Evolutionary conservation across 1,140 invertebrate species (phyloP), one percentile per base, ranked within the genome.

Genomic region (Zaprionus nigranus): DNA sequence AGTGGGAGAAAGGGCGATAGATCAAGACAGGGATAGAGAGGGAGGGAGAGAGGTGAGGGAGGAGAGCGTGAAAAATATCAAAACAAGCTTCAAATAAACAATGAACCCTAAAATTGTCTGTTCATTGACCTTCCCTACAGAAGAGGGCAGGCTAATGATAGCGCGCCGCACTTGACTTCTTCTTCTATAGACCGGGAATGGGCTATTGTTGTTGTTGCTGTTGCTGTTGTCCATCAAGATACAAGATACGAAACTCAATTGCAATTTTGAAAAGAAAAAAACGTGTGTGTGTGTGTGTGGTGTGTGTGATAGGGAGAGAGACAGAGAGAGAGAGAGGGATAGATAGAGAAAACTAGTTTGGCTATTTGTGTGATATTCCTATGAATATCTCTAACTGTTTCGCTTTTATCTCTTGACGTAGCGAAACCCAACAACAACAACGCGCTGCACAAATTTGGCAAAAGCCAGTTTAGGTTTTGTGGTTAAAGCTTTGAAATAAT

Each of bases 51-150:
- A 28, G 26, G 30, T 11, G 30, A 30, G 30, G 57, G 43, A 71
- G 62, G 71, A 38, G 30, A 72, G 59, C 67, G 43, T 74, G 73
- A 77, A 68, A 38, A 82, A 82, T 34, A 79, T 79, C 73, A 77
- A 72, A 79, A 30, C 59, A 71, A 67, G 30, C 67, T 78, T 56
- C 67, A 81, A 72, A 70, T 73, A 84, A 84, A 75, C 78, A 75
- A 84, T 84, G 78, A 85, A 81, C 81, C 75, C 65, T 80, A 83
- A 83, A 78, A 78, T 24, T 65, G 72, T 46, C 53, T 81, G 81
- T 84, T 69, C 78, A 81, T 84, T 85, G 81, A 84, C 81, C 81
- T 73, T 73, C 49, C 67, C 78, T 51, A 17, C 9, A 7, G 38
- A 40, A 6, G 2, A n/a, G n/a, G n/a, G 40, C 54, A 54, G 75